Evolutionary conservation across 2,888 invertebrate species (phyloP).

Genomic region (Barypeithes pellucidus): DNA sequence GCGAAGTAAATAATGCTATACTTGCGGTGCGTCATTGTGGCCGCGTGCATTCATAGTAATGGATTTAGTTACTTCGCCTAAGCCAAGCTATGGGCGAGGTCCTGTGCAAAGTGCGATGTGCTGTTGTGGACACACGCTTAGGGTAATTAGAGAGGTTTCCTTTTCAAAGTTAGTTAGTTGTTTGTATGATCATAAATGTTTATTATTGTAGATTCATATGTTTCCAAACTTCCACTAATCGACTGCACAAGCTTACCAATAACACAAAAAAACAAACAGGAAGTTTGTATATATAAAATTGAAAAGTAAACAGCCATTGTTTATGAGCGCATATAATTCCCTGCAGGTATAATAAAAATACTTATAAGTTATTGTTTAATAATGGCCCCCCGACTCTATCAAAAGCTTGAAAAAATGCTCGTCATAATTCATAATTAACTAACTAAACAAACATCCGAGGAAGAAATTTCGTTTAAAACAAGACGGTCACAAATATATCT

Average conservation of each 20-base stretch:
- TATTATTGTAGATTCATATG: background rate
- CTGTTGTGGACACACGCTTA: too few relatives aligned
- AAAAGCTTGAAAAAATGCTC: conserved; percentile 39
- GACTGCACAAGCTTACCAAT: background rate
- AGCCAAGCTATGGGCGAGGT: too few relatives aligned
- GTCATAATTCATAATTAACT: conserved; percentile 52
- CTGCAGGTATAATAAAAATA: conserved; percentile 44
- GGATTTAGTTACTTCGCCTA: too few relatives aligned
- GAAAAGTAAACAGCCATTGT: conserved; percentile 34
- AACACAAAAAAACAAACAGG: conserved; percentile 38
- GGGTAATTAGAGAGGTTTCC: too few relatives aligned
- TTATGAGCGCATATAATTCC: conserved; percentile 19
- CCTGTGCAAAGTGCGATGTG: too few relatives aligned
- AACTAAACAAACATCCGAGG: conserved; percentile 48
- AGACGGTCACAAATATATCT: too few relatives aligned
- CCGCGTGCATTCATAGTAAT: too few relatives aligned
- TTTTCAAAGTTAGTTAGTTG: too few relatives aligned
- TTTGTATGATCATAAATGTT: too few relatives aligned
- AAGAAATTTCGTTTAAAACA: background rate
- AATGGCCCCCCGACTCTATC: conserved; percentile 39
- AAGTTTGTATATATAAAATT: conserved; percentile 32
- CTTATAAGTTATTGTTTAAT: conserved; percentile 40
- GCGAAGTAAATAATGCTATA: too few relatives aligned
- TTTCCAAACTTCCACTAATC: background rate
- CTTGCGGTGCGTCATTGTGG: too few relatives aligned